Conservation (phyloP, 2,797 vertebrate species). For the Euphonia xanthogaster region DNA sequence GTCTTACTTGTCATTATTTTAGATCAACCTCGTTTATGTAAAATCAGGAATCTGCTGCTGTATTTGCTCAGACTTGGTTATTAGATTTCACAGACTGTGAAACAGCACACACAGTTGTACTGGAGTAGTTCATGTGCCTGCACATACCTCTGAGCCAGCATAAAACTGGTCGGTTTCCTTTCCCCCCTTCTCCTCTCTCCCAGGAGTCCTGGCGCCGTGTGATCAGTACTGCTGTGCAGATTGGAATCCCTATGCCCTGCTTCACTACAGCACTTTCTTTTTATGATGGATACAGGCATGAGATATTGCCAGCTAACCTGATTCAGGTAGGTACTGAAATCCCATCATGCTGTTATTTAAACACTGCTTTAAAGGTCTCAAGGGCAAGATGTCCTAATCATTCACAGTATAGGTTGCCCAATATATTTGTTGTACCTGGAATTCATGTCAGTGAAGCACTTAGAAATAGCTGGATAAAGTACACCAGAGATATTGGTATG, state of each 20-base stretch:
- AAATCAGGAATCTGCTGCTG: not conserved
- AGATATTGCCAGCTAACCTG: constrained; percentile 90
- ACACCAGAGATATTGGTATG: not conserved
- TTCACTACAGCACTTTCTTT: constrained; percentile 97
- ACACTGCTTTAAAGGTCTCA: not conserved
- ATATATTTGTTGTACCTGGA: not conserved
- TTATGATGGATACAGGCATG: constrained; percentile 94
- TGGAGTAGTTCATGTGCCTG: not conserved
- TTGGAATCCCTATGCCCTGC: constrained; percentile 95
- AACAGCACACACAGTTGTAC: accelerated
- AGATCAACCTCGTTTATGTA: not conserved
- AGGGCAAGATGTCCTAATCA: not conserved
- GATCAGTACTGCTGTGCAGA: constrained; percentile 87
- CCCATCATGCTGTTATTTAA: not conserved
- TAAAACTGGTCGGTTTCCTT: not conserved
- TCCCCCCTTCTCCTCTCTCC: not conserved
- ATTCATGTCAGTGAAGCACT: not conserved
- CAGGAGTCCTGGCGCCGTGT: constrained; percentile 91
- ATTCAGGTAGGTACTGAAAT: constrained; percentile 83
- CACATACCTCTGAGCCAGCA: not conserved
- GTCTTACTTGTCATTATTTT: not conserved
- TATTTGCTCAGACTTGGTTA: not conserved
- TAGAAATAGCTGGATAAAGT: not conserved
- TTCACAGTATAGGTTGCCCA: not conserved
- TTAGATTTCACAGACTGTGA: accelerated